A percentile compares a stretch with the other conserved stretches of the same genome.
These are phyloP conservation scores for Megaptera novaeangliae DNA, from an alignment of 2,113 vertebrate species.

Conservation along the genomic window DNA sequence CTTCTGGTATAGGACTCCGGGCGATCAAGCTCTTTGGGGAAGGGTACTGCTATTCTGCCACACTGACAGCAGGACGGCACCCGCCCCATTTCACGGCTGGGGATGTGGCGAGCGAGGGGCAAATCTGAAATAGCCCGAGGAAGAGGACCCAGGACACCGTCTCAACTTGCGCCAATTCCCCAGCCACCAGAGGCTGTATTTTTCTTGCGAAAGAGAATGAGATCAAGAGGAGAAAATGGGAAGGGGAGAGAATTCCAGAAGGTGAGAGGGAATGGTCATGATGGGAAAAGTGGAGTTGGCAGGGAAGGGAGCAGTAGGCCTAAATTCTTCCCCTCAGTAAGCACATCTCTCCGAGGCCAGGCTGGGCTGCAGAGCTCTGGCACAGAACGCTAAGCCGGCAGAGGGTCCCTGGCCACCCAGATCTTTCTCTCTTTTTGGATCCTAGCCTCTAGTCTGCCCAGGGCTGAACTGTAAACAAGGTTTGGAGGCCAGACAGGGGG, in stretches of 20 bases:
- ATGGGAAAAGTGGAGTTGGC: conserved; percentile 36
- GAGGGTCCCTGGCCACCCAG: conserved; percentile 35
- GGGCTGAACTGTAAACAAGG: conserved; percentile 60
- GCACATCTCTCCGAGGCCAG: neutral
- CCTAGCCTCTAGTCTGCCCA: neutral
- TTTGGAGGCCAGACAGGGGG: conserved; percentile 25
- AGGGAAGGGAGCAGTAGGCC: conserved; percentile 28
- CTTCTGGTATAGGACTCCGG: neutral
- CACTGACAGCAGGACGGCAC: neutral
- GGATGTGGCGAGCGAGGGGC: neutral
- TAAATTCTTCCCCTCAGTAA: conserved; percentile 26
- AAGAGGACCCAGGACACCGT: neutral
- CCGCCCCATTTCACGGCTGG: neutral
- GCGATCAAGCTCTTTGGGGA: neutral
- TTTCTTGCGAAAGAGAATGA: neutral
- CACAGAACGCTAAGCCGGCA: neutral
- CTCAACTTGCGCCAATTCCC: neutral
- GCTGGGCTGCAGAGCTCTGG: neutral
- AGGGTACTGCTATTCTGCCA: neutral
- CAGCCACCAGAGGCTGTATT: neutral
- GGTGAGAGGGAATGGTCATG: neutral
- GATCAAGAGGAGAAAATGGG: neutral
- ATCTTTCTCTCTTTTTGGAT: conserved; percentile 34
- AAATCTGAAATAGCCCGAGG: neutral
- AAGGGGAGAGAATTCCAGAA: conserved; percentile 27